Percentiles rank a stretch among this genome's conserved stretches.
Conservation (phyloP, 2,113 vertebrate genomes). For the Rana temporaria region DNA sequence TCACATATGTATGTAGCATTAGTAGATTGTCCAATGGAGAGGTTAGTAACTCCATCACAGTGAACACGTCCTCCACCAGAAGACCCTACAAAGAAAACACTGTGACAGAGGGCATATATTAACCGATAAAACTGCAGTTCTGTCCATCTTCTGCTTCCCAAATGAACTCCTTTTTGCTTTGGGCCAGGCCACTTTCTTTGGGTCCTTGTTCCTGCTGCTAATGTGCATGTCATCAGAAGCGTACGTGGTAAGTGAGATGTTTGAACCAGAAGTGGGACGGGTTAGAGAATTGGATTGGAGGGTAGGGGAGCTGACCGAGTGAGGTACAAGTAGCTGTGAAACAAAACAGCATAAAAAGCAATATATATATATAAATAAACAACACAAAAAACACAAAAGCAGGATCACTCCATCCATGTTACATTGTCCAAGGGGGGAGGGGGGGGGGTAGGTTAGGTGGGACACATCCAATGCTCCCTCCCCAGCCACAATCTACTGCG, state of each 20-base stretch:
- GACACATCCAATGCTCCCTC: too few species aligned
- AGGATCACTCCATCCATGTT: background rate
- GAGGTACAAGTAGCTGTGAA: conserved; percentile 48
- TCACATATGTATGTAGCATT: conserved; percentile 16
- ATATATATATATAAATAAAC: conserved; percentile 21
- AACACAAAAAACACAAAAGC: background rate
- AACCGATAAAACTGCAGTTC: conserved; percentile 53
- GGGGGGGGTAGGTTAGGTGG: too few species aligned
- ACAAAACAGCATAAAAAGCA: conserved; percentile 43
- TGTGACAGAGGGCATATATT: conserved; percentile 21
- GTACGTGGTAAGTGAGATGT: conserved; percentile 27
- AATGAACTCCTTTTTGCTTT: conserved; percentile 44
- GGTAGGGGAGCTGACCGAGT: conserved; percentile 9
- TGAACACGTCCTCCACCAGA: conserved; percentile 41
- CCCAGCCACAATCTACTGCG: too few species aligned
- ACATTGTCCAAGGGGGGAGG: too few species aligned
- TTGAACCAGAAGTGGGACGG: conserved; percentile 23
- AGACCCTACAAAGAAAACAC: conserved; percentile 32
- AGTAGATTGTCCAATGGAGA: conserved; percentile 34
- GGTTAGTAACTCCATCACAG: conserved; percentile 45
- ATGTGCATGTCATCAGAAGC: conserved; percentile 43
- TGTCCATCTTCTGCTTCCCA: conserved; percentile 52
- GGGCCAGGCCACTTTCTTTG: conserved; percentile 50
- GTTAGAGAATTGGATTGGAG: conserved; percentile 49
- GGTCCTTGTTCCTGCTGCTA: conserved; percentile 43